These are phyloP conservation scores for Trissoscelio sp. DNA, from an alignment of 2,888 invertebrate genomes.

Conservation along the genomic window DNA sequence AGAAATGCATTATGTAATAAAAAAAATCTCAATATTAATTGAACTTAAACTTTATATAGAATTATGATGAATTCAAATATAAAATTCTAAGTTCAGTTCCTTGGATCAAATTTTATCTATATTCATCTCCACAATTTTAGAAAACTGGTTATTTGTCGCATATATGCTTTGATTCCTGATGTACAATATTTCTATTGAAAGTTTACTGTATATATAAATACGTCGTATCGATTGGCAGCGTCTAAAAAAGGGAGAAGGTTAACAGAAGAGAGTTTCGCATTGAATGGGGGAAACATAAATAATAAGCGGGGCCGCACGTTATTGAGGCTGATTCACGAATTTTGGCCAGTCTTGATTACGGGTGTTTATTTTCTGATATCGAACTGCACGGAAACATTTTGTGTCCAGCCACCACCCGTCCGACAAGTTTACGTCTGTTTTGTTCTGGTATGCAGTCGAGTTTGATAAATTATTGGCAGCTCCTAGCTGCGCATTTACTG, in stretches of 20 bases:
- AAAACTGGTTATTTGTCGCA: too few relatives aligned
- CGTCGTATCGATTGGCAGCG: constrained; percentile 2
- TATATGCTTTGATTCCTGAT: too few relatives aligned
- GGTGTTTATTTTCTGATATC: too few relatives aligned
- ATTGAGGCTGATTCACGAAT: constrained; percentile 3
- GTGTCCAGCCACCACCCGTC: neutral
- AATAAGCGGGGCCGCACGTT: neutral
- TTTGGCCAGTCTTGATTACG: constrained; percentile 6
- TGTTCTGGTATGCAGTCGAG: neutral
- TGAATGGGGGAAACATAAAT: neutral
- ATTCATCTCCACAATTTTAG: too few relatives aligned
- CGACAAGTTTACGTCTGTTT: constrained; percentile 4
- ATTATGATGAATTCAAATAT: too few relatives aligned
- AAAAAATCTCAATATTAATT: too few relatives aligned
- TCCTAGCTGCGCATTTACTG: neutral
- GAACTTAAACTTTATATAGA: too few relatives aligned
- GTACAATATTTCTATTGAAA: too few relatives aligned
- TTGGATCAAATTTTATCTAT: too few relatives aligned
- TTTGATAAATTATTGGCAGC: neutral
- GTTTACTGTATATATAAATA: neutral
- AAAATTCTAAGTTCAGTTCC: too few relatives aligned
- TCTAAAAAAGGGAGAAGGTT: constrained; percentile 9
- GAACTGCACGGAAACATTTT: neutral
- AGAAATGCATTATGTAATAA: too few relatives aligned
- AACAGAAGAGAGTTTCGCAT: neutral